Evolutionary conservation across 2,888 invertebrate species (phyloP).

Genomic region (Drosophila leonis): DNA sequence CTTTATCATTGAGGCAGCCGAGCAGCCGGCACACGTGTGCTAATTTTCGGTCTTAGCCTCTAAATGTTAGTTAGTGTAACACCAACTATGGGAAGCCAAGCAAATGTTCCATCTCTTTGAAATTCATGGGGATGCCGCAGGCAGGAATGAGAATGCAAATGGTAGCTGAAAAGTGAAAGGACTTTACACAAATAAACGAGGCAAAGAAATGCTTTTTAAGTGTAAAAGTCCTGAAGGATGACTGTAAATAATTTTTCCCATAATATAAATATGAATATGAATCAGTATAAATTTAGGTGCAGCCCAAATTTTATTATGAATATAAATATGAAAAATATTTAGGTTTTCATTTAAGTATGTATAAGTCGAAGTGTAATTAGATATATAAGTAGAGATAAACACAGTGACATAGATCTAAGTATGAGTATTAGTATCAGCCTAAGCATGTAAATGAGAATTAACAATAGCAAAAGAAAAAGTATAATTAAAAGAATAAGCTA

Average conservation of each 20-base stretch:
- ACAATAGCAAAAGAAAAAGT: too few species aligned
- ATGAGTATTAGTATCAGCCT: not conserved
- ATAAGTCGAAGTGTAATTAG: not conserved
- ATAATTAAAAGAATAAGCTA: too few species aligned
- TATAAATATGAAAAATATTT: not conserved
- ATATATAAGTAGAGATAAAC: too few species aligned
- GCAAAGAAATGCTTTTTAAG: not conserved
- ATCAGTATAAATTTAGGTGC: not conserved
- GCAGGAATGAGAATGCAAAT: not conserved
- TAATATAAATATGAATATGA: not conserved
- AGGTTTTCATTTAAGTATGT: too few species aligned
- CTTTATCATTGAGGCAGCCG: constrained; percentile 54
- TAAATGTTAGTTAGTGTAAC: constrained; percentile 41
- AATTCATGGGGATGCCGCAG: not conserved
- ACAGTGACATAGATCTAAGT: not conserved
- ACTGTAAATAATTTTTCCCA: not conserved
- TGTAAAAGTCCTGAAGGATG: not conserved
- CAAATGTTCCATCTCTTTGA: constrained; percentile 38
- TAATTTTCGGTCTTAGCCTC: constrained; percentile 58
- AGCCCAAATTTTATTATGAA: not conserved
- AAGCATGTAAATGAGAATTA: too few species aligned
- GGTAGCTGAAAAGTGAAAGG: constrained; percentile 10
- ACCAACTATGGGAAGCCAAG: constrained; percentile 43
- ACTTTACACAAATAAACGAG: constrained; percentile 5
- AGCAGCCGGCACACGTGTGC: constrained; percentile 57